Evolutionary conservation across 2,888 invertebrate species (phyloP), one percentile per base, ranked within the genome.

Genomic region (Coecobrya sp.): DNA sequence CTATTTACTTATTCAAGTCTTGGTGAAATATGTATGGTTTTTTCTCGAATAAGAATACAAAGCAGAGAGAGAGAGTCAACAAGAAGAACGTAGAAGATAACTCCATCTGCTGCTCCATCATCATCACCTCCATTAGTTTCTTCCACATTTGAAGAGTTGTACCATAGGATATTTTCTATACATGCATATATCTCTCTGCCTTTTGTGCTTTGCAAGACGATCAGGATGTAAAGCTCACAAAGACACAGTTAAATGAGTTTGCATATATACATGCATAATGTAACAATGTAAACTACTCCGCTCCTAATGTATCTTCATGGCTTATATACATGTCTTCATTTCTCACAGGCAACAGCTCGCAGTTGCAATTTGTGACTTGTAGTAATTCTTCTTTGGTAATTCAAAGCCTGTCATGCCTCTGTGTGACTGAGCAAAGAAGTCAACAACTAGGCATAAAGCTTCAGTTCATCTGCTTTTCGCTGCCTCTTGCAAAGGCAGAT

Each of bases 341-440:
- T 36, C 65, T 70, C 65, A 45, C 55, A 59, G 22, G 84, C 45
- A 73, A 49, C 25, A 45, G 13, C 49, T 8, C 36, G 19, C 36
- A 5, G 3, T n/a, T 19, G 76, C 76, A 49, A 76, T 49, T 49
- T 45, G 19, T 45, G 76, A 45, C 45, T 76, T 30, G 13, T n/a
- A 30, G 13, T 52, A 8, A 52, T 52, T 79, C 30, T 68, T 30
- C 25, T 68, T 27, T 68, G 30, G 19, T 82, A 22, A 70, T 0
- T 52, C 13, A 25, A 30, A 8, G n/a, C 27, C 13, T 25, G 79
- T 36, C n/a, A 22, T 81, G 88, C 88, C 88, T 88, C 88, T 79
- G n/a, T 79, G 88, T 52, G 88, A 65, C 62, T 42, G 55, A 79
- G 55, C 27, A 55, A 25, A 52, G 16, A 79, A 79, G 30, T 52